Evolutionary conservation across 2,113 vertebrate species (phyloP), one percentile per base, ranked within the genome.

Genomic region (Brachyhypopomus gauderio): DNA sequence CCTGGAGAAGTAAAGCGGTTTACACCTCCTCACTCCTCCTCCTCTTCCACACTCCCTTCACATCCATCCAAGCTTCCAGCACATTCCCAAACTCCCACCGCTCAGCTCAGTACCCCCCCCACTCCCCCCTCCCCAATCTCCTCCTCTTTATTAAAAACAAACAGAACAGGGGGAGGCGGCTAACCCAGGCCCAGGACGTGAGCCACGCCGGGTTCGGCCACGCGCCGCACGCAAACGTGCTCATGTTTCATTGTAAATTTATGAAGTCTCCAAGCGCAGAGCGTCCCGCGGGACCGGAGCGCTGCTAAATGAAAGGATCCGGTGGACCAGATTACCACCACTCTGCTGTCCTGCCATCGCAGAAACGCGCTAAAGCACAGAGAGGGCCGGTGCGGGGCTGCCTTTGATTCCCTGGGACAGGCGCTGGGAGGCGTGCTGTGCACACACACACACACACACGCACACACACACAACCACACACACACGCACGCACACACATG

Each of bases 201-300:
- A 90, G 88, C 91, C 88, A 89, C 90, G 90, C 88, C 88, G 87
- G 89, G 89, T 92, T 94, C 90, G 92, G 91, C 94, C 91, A 94
- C 93, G 79, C 20, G 66, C 66, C 8, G 66, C 70, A 74, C 11
- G 85, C 93, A 94, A 93, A 92, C 92, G 92, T 93, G 92, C 92
- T 94, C 92, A 86, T 92, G 92, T 94, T 95, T 93, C 93, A 94
- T 93, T 93, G 93, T 92, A 94, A 94, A 93, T 93, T 92, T 94
- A 93, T 94, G 92, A 94, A 95, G 93, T 88, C 92, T 94, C 93
- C 93, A 91, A 90, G 79, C 83, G 89, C 89, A 1, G 72, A 52
- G 88, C 92, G 92, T 94, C 93, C 93, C 93, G 90, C 22, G 90
- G 93, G 92, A 88, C 85, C 89, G 89, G 88, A 63, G 62, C 77